Base-by-base conservation (phyloP, 2,113 vertebrate genomes). In the Coreoperca whiteheadi region DNA sequence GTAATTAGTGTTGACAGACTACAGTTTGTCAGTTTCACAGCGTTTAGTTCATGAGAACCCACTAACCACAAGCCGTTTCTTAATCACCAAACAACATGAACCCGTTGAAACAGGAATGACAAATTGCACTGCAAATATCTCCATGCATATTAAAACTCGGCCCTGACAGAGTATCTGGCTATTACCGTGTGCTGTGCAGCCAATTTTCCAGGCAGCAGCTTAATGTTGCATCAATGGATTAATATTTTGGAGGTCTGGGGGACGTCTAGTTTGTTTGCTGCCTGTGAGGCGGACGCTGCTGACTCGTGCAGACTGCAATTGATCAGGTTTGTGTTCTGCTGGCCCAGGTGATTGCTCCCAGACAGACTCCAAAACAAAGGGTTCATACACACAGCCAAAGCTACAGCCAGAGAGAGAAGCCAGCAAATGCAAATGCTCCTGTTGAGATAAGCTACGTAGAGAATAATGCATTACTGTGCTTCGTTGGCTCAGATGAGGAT, bases 141-240 rank as follows among this genome's bases (percentile, higher is more conserved):
- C 79, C 63, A 56, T 88, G 91, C 88, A 89, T 91, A 93, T 88
- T 90, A 93, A 91, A 90, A 80, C 82, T 56, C 46, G 0, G 51
- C 66, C 78, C 77, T 72, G 89, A 83, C 74, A 37, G 71, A 80
- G 73, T 43, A 37, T 54, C 78, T 66, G 76, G 50, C 68, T 53
- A 76, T 89, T 92, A 89, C 48, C 20, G 16, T 12, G 61, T 46
- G 3, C 68, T 4, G 64, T 21, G 77, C 74, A 81, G 74, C 80
- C 88, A 92, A 88, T 91, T 90, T 92, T 82, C 83, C 73, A 71
- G 78, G 63, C 66, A 41, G 82, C 66, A 30, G 81, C 71, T 82
- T 87, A 90, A 87, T 87, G 91, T 86, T 82, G 74, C 84, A 82
- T 87, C 85, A 54, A 30, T 79, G 79, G 67, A 91, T 92, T 89